Percentiles rank a stretch among this genome's conserved stretches.
These are phyloP conservation scores for Thyatira batis DNA, from an alignment of 2,888 invertebrate species.

Conservation along the genomic window DNA sequence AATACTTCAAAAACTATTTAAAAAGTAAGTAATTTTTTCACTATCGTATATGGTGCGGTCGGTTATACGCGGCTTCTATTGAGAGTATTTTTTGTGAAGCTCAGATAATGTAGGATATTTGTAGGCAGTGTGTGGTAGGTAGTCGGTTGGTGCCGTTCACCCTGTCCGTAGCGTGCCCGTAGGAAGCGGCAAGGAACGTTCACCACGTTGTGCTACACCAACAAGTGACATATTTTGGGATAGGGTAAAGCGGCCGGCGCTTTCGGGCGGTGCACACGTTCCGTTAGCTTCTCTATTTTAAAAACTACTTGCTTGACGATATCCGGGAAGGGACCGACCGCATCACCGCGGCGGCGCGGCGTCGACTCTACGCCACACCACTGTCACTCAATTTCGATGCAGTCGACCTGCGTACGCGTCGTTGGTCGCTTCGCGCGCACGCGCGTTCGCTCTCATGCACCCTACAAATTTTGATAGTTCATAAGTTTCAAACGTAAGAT, in stretches of 20 bases:
- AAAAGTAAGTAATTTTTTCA: no score
- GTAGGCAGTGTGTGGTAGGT: slow-evolving; percentile 42
- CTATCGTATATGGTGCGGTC: slow-evolving; percentile 21
- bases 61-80: slow-evolving; percentile 42
- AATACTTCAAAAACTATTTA: no score
- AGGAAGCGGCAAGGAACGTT: slow-evolving; percentile 43
- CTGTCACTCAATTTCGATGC: slow-evolving; percentile 76
- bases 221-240: slow-evolving; percentile 77
- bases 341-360: slow-evolving; percentile 58
- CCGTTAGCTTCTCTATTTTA: slow-evolving; percentile 81
- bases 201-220: slow-evolving; percentile 47
- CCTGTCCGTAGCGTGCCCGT: slow-evolving; percentile 47
- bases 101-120: slow-evolving; percentile 42
- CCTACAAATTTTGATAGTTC: slow-evolving; percentile 59
- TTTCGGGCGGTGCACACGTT: slow-evolving; percentile 79
- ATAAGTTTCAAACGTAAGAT: slow-evolving; percentile 57
- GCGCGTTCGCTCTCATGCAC: slow-evolving; percentile 70
- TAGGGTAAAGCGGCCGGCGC: slow-evolving; percentile 77
- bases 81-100: slow-evolving; percentile 48
- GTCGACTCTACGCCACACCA: slow-evolving; percentile 45
- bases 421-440: slow-evolving; percentile 73
- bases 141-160: slow-evolving; percentile 58
- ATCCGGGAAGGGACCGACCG: slow-evolving; percentile 80
- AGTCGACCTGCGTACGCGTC: slow-evolving; percentile 79
- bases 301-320: slow-evolving; percentile 77